phyloP scores from a whole-genome alignment of 1,140 invertebrate genomes.

The Apis cerana region DNA sequence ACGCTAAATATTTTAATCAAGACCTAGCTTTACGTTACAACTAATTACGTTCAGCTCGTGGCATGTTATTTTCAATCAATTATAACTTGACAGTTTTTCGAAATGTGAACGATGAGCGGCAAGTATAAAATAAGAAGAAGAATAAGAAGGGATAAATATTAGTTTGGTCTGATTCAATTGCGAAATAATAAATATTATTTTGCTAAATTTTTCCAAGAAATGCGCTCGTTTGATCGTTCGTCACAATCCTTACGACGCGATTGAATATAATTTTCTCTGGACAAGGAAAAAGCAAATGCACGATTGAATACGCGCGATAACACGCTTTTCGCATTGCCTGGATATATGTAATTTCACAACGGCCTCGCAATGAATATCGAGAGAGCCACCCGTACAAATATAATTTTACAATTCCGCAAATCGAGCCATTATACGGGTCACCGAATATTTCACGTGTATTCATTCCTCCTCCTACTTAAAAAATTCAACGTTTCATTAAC shows the following conservation, averaged over 20 bases:
- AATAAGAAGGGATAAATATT: too few relatives aligned
- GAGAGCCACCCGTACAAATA: neutral
- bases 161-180: too few relatives aligned
- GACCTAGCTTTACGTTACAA: neutral
- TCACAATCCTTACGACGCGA: neutral
- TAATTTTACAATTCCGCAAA: conserved; percentile 54
- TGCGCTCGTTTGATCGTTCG: neutral
- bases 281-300: conserved; percentile 35
- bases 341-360: conserved; percentile 34
- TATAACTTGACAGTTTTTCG: too few relatives aligned
- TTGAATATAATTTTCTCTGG: neutral
- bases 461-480: conserved; percentile 6
- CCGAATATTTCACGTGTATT: conserved; percentile 57
- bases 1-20: conserved; percentile 73
- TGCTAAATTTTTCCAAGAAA: neutral
- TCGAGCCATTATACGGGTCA: conserved; percentile 58
- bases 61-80: too few relatives aligned
- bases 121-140: accelerated
- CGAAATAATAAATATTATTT: too few relatives aligned
- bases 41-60: too few relatives aligned
- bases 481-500: conserved; percentile 43
- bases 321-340: neutral
- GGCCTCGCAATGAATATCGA: conserved; percentile 32
- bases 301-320: neutral
- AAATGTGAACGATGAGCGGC: too few relatives aligned